Evolutionary conservation across 2,113 vertebrate genomes (phyloP).

Genomic region (Rallus limicola): DNA sequence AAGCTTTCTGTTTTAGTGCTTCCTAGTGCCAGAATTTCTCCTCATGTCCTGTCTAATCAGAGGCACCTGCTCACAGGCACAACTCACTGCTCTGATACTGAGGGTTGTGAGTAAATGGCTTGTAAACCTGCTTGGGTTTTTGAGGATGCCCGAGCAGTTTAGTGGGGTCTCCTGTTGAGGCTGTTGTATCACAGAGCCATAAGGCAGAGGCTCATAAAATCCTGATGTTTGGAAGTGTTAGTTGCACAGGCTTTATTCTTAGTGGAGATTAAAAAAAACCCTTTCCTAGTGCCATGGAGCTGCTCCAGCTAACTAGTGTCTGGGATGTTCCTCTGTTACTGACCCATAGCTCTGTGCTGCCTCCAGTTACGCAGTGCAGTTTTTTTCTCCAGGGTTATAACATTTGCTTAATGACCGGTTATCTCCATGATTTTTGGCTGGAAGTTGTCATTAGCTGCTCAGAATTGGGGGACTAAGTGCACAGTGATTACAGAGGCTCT

Average conservation of each 20-base stretch:
- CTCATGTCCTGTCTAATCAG: background rate
- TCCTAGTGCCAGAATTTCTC: background rate
- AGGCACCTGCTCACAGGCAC: background rate
- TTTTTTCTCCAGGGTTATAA: slow-evolving; percentile 6
- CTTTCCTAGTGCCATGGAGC: background rate
- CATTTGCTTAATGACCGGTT: slow-evolving; percentile 41
- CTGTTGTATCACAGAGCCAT: background rate
- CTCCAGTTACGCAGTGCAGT: background rate
- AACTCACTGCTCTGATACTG: background rate
- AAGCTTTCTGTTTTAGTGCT: background rate
- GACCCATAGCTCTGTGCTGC: background rate
- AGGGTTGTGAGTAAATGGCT: background rate
- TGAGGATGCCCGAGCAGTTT: background rate
- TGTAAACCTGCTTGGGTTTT: background rate
- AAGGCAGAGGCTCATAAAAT: background rate
- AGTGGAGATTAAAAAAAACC: background rate
- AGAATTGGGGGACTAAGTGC: slow-evolving; percentile 11
- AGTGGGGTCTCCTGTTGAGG: background rate
- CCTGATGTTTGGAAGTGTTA: background rate
- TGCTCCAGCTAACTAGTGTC: background rate
- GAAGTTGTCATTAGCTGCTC: slow-evolving; percentile 49
- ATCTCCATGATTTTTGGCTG: slow-evolving; percentile 40
- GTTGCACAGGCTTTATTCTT: background rate
- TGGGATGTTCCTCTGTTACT: background rate
- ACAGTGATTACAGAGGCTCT: background rate